A percentile compares a stretch with the other conserved stretches of the same genome.
These are phyloP conservation scores for Egretta garzetta DNA, from an alignment of 2,113 vertebrate species.

Conservation along the genomic window DNA sequence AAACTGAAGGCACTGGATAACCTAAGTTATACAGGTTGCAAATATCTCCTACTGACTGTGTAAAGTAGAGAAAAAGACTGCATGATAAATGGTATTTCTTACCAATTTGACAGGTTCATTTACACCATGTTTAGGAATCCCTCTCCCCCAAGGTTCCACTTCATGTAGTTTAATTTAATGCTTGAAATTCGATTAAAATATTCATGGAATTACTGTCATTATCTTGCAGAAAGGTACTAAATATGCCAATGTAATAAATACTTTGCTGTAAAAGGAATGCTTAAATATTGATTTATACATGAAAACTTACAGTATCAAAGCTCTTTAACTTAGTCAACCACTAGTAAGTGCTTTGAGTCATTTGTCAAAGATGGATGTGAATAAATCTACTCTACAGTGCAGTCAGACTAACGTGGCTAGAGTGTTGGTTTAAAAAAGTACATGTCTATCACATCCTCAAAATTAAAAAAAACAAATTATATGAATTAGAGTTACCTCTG, in stretches of 20 bases:
- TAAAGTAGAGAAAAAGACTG: background rate
- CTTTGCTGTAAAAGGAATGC: background rate
- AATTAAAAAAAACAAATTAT: background rate
- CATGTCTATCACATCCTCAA: background rate
- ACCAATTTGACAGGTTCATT: background rate
- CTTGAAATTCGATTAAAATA: background rate
- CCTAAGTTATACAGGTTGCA: background rate
- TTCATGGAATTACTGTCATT: background rate
- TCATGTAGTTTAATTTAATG: background rate
- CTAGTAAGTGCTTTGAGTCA: background rate
- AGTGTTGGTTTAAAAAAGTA: background rate
- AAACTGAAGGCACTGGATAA: background rate
- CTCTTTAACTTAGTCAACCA: background rate
- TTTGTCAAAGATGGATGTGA: background rate
- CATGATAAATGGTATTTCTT: background rate
- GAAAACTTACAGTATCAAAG: background rate
- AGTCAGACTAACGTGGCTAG: background rate
- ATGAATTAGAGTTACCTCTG: conserved; percentile 41
- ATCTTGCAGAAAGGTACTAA: background rate
- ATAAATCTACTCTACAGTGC: too few species aligned
- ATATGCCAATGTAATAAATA: background rate
- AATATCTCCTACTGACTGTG: background rate
- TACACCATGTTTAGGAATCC: background rate
- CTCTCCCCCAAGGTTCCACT: background rate
- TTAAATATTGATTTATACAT: background rate